Percentiles rank a stretch among this genome's conserved stretches.
Evolutionary conservation across 2,113 vertebrate species (phyloP).

Genomic region (Cercocebus atys): DNA sequence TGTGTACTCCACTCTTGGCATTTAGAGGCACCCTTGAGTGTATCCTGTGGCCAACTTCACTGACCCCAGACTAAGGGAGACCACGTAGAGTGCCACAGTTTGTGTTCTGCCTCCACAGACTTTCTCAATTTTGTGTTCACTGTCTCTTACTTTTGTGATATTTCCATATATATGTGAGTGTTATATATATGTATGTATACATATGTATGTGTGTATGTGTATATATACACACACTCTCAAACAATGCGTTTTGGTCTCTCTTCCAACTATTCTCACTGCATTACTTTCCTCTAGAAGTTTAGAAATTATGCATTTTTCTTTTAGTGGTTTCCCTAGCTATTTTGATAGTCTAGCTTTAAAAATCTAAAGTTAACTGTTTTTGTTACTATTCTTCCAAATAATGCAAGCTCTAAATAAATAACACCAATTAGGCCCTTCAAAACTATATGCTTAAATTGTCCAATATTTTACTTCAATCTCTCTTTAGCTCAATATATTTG

Average conservation of each 20-base stretch:
- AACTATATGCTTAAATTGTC: background rate
- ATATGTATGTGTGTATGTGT: too few species aligned
- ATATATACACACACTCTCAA: background rate
- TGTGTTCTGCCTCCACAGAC: background rate
- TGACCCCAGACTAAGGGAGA: background rate
- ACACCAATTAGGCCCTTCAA: background rate
- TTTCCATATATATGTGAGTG: background rate
- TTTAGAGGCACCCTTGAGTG: background rate
- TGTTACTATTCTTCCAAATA: background rate
- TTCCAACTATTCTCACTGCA: background rate
- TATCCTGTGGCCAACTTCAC: too few species aligned
- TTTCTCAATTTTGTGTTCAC: background rate
- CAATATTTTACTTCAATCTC: background rate
- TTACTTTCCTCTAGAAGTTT: background rate
- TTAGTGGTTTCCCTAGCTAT: background rate
- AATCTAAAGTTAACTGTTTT: background rate
- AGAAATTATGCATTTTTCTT: background rate
- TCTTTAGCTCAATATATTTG: background rate
- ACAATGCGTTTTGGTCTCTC: background rate
- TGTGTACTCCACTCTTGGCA: fast-evolving
- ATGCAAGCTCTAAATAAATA: background rate
- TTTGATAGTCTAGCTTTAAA: slow-evolving; percentile 21
- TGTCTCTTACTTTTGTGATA: background rate
- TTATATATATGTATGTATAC: background rate
- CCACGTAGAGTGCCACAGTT: background rate